A percentile compares a stretch with the other conserved stretches of the same genome.
These are phyloP conservation scores for Micropoecilia bifurca DNA, from an alignment of 2,797 vertebrate species.

Conservation along the genomic window DNA sequence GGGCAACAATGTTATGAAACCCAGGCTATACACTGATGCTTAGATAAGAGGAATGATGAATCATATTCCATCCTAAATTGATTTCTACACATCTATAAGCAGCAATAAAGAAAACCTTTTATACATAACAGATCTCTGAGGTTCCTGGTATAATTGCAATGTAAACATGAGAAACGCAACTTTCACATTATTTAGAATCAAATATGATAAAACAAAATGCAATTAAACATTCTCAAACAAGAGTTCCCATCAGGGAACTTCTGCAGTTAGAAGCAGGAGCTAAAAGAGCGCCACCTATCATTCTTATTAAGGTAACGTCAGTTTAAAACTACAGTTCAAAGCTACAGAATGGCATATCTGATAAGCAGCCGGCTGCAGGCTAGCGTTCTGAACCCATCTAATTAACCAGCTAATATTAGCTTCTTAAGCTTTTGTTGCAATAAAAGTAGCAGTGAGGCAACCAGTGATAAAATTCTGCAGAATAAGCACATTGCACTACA, in stretches of 20 bases:
- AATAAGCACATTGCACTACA: neutral
- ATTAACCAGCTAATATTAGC: neutral
- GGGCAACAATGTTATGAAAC: neutral
- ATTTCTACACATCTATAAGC: neutral
- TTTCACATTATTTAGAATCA: neutral
- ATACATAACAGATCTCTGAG: neutral
- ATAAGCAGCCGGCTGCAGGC: neutral
- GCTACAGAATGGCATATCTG: neutral
- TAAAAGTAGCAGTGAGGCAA: neutral
- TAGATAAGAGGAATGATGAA: neutral
- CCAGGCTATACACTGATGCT: conserved; percentile 3
- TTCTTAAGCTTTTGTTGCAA: neutral
- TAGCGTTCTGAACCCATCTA: neutral
- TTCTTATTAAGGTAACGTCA: neutral
- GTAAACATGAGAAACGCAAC: neutral
- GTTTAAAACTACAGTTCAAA: neutral
- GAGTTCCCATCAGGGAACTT: neutral
- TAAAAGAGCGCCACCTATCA: neutral
- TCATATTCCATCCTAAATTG: neutral
- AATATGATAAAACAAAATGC: neutral
- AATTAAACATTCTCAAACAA: neutral
- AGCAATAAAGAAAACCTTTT: neutral
- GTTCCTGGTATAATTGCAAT: neutral
- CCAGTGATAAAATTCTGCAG: neutral
- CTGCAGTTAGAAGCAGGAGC: neutral